Evolutionary conservation across 2,113 vertebrate species (phyloP), one percentile per base, ranked within the genome.

Genomic region (Chaenogobius annularis): DNA sequence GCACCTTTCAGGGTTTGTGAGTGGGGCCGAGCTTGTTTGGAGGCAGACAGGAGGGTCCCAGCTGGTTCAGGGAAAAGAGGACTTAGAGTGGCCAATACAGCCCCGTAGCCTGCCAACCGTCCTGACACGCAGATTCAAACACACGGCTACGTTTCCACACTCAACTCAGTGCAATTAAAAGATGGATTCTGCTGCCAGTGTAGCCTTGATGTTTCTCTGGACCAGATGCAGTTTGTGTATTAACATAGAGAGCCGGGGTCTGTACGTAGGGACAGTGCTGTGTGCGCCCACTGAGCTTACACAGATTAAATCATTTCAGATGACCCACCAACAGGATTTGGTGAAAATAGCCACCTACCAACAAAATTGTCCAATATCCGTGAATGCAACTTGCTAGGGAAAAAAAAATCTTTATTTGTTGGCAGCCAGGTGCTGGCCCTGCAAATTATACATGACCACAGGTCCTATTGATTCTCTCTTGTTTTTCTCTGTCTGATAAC

Each of bases 381-480:
- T 84, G 80, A 90, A 88, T 88, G 73, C 78, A 90, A 85, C 40
- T 17, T 66, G 68, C 75, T 78, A 54, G 65, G 35, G 55, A 61
- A 64, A 48, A 65, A 76, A 73, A 78, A 80, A 75, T 88, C 82
- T 89, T 85, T 89, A 89, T 88, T 87, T 87, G 80, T 89, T 87
- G 75, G 90, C 84, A 90, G 89, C 85, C 87, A 88, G 87, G 85
- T 88, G 85, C 83, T 83, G 81, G 87, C 76, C 85, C 82, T 88
- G 88, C 88, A 89, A 91, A 92, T 92, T 91, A 91, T 91, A 92
- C 85, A 91, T 89, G 88, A 89, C 85, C 87, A 89, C 86, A 73
- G 82, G 82, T 87, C 64, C 75, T 90, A 92, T 92, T 85, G 90
- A 92, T 91, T 91, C 81, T 78, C 85, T 87, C 81, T 88, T 91